A percentile compares a stretch with the other conserved stretches of the same genome.
phyloP scores from a whole-genome alignment of 2,113 vertebrate genomes.

The Ochotona princeps region DNA sequence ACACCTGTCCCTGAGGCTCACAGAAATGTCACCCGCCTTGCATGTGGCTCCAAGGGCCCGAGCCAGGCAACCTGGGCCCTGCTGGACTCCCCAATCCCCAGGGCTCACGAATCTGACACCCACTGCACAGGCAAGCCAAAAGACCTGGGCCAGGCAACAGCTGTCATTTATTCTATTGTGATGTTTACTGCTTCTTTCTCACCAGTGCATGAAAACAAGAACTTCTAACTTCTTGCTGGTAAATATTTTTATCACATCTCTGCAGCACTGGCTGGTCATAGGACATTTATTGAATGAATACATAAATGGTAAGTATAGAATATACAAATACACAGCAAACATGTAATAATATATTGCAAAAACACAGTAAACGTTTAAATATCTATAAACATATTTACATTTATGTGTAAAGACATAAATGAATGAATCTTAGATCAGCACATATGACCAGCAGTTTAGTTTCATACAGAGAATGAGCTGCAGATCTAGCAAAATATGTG shows the following conservation, averaged over 20 bases:
- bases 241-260: constrained; percentile 6
- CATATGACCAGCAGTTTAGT: neutral
- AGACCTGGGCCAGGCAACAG: no score
- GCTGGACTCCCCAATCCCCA: no score
- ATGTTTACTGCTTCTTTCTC: neutral
- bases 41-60: no score
- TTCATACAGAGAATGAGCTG: neutral
- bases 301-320: neutral
- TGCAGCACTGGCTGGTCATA: neutral
- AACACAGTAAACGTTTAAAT: neutral
- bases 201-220: neutral
- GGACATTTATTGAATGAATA: neutral
- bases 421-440: constrained; percentile 9
- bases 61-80: no score
- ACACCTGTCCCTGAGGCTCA: no score
- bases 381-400: neutral
- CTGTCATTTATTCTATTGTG: constrained; percentile 41
- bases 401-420: neutral
- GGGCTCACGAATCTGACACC: no score
- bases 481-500: constrained; percentile 17
- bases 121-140: no score
- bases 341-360: neutral
- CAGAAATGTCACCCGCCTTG: no score
- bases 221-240: neutral
- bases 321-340: neutral